Conservation (phyloP, 2,888 invertebrate genomes). For the Polyploca ridens region DNA sequence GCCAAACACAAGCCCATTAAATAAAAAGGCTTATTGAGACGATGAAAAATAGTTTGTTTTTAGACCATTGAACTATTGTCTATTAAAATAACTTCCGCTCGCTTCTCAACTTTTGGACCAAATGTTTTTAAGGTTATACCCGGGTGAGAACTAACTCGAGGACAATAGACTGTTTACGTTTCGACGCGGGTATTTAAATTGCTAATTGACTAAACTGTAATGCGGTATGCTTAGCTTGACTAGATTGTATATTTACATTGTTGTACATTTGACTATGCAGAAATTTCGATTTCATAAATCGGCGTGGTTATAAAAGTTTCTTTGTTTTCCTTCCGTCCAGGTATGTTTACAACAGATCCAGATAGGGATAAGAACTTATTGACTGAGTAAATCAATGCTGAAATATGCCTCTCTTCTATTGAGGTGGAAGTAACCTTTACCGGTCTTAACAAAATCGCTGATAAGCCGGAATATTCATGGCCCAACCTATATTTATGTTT, state of each 20-base stretch:
- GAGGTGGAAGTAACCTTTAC: too few species aligned
- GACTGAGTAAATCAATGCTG: too few species aligned
- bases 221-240: conserved; percentile 21
- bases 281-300: neutral
- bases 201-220: conserved; percentile 42
- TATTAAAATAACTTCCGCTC: conserved; percentile 8
- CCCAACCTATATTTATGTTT: too few species aligned
- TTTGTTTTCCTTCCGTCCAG: too few species aligned
- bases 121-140: conserved; percentile 29
- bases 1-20: neutral
- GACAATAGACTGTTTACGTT: conserved; percentile 56
- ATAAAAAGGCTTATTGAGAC: too few species aligned
- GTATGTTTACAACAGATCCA: too few species aligned
- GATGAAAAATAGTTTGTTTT: neutral
- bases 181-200: conserved; percentile 51
- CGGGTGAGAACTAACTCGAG: too few species aligned
- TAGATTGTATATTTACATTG: too few species aligned
- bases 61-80: neutral
- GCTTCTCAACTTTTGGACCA: conserved; percentile 21
- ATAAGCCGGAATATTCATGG: too few species aligned
- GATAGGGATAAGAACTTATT: too few species aligned
- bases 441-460: too few species aligned
- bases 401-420: too few species aligned
- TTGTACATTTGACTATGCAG: conserved; percentile 13
- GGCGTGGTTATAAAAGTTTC: neutral